A percentile compares a stretch with the other conserved stretches of the same genome.
Conservation (phyloP, 2,888 invertebrate species). For the Ennomos fuscantarius region DNA sequence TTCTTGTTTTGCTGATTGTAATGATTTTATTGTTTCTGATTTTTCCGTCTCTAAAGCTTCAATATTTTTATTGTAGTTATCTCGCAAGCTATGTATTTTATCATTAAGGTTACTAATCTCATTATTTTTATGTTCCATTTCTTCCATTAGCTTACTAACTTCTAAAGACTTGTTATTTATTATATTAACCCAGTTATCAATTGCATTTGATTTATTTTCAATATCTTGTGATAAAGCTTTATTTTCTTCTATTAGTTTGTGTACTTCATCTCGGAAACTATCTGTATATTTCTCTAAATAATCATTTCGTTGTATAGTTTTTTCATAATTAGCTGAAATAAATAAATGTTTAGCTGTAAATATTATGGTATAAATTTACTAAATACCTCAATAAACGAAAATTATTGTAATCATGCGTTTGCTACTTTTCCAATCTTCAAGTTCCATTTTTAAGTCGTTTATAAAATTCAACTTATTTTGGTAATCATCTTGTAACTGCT, state of each 20-base stretch:
- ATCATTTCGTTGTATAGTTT: conserved; percentile 57
- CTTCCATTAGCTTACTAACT: conserved; percentile 55
- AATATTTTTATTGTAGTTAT: conserved; percentile 52
- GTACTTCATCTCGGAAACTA: conserved; percentile 51
- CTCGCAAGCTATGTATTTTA: conserved; percentile 53
- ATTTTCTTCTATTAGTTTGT: conserved; percentile 56
- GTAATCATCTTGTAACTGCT: conserved; percentile 60
- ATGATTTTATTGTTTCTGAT: conserved; percentile 48
- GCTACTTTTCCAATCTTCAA: conserved; percentile 73
- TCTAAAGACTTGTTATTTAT: conserved; percentile 63
- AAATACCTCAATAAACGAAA: too few relatives aligned
- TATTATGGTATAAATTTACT: too few relatives aligned
- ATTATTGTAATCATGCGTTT: not conserved
- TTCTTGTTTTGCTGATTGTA: conserved; percentile 62
- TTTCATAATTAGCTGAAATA: conserved; percentile 63
- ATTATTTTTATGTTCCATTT: conserved; percentile 54
- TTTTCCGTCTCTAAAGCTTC: conserved; percentile 59
- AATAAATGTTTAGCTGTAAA: not conserved
- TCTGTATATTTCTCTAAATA: conserved; percentile 63
- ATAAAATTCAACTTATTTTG: conserved; percentile 64
- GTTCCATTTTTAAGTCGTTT: conserved; percentile 63
- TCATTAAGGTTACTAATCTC: conserved; percentile 53
- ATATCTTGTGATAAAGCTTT: conserved; percentile 50
- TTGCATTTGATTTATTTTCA: conserved; percentile 56
- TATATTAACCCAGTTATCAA: conserved; percentile 59